Percentiles rank a stretch among this genome's conserved stretches.
Evolutionary conservation across 2,888 invertebrate species (phyloP).

Genomic region (Drosophila niveifrons): DNA sequence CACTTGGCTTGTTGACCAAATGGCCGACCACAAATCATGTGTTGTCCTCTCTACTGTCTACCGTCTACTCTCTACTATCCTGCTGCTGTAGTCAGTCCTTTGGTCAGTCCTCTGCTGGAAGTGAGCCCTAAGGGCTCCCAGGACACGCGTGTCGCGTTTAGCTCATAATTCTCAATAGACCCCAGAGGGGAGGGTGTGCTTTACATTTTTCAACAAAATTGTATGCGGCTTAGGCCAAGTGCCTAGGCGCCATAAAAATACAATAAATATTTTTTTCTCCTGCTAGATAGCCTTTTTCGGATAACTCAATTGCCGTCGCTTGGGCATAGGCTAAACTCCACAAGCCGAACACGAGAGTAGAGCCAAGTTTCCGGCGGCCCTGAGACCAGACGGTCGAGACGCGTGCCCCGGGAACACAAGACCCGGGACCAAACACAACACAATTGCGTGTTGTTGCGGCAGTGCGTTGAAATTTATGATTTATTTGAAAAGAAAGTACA

Average conservation of each 20-base stretch:
- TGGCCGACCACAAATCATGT: constrained; percentile 66
- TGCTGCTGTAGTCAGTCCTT: background rate
- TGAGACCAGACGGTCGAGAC: background rate
- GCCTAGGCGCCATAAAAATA: constrained; percentile 76
- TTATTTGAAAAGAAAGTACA: constrained; percentile 81
- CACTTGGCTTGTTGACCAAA: constrained; percentile 60
- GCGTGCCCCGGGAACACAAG: constrained; percentile 1
- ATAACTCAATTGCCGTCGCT: constrained; percentile 75
- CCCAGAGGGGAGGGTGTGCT: constrained; percentile 43
- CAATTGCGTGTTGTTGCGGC: constrained; percentile 54
- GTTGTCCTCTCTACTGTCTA: constrained; percentile 15
- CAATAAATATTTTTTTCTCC: constrained; percentile 66
- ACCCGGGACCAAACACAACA: constrained; percentile 29
- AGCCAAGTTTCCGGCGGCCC: background rate
- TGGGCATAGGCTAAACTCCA: constrained; percentile 25
- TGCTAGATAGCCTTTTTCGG: constrained; percentile 72
- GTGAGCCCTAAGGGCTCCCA: constrained; percentile 28
- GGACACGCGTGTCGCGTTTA: constrained; percentile 72
- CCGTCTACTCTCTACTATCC: background rate
- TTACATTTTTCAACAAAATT: constrained; percentile 77
- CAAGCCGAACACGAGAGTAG: constrained; percentile 7
- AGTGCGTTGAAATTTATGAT: constrained; percentile 80
- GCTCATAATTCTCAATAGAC: constrained; percentile 71
- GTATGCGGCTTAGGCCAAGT: constrained; percentile 59
- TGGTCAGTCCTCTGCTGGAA: constrained; percentile 10